Percentiles rank a stretch among this genome's conserved stretches.
These are phyloP conservation scores for Chunga burmeisteri DNA, from an alignment of 2,113 vertebrate genomes.

Conservation along the genomic window DNA sequence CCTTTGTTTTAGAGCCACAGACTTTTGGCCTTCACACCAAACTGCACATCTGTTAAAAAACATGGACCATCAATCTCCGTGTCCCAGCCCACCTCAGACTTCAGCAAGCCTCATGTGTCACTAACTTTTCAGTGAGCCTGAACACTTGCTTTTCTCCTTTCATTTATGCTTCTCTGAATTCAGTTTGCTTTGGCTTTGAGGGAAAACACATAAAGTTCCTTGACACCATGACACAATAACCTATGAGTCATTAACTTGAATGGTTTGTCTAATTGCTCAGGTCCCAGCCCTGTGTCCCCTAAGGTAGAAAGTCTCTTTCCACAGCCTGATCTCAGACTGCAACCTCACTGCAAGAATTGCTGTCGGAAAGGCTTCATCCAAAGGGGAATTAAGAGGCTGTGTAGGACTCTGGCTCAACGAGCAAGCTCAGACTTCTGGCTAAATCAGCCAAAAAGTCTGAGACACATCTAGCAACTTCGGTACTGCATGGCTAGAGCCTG, in stretches of 20 bases:
- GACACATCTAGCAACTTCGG: not conserved
- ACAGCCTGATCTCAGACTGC: not conserved
- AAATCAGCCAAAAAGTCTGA: not conserved
- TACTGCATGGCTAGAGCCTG: not conserved
- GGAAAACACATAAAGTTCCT: constrained; percentile 39
- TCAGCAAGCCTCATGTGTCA: constrained; percentile 48
- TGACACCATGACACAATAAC: constrained; percentile 35
- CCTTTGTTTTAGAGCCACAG: not conserved
- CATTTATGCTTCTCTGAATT: constrained; percentile 40
- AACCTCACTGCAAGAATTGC: not conserved
- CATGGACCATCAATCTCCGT: not conserved
- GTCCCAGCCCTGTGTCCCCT: not conserved
- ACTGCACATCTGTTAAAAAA: constrained; percentile 40
- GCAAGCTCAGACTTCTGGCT: not conserved
- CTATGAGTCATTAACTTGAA: constrained; percentile 46
- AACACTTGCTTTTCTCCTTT: constrained; percentile 55
- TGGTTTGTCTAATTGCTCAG: not conserved
- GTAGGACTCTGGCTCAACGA: not conserved
- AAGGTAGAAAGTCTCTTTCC: not conserved
- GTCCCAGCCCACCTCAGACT: constrained; percentile 26
- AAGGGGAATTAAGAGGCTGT: not conserved
- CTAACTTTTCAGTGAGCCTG: constrained; percentile 60
- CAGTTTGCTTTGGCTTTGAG: constrained; percentile 50
- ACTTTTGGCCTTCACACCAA: not conserved
- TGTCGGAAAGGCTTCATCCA: not conserved